Evolutionary conservation across 2,113 vertebrate genomes (phyloP).

Genomic region (Clupea harengus): DNA sequence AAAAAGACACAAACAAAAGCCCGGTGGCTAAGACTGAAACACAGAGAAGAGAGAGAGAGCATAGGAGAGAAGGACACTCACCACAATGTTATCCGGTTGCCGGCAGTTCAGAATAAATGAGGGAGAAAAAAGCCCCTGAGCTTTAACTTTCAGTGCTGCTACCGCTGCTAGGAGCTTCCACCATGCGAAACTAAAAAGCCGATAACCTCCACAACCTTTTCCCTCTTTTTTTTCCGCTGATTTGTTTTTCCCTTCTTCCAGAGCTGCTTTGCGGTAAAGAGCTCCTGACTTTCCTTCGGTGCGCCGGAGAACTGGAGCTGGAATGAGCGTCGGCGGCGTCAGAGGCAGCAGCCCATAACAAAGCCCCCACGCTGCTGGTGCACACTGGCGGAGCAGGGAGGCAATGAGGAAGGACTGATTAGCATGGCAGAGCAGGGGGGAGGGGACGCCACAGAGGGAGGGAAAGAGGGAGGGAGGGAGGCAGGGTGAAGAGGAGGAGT

Average conservation of each 20-base stretch:
- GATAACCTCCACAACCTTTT: neutral
- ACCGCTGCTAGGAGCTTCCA: neutral
- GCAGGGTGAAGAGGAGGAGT: conserved; percentile 56
- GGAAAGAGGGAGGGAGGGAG: conserved; percentile 39
- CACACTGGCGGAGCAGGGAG: conserved; percentile 40
- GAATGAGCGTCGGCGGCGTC: neutral
- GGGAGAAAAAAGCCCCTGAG: neutral
- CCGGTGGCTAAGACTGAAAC: neutral
- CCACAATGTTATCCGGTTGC: neutral
- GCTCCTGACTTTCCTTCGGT: neutral
- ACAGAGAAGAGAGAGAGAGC: neutral
- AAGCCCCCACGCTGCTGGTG: conserved; percentile 69
- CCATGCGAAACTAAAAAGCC: neutral
- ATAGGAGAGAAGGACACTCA: neutral
- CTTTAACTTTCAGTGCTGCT: conserved; percentile 14
- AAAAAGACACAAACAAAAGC: conserved; percentile 3
- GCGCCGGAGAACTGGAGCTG: neutral
- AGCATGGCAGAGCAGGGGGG: conserved; percentile 67
- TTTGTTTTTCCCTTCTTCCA: neutral
- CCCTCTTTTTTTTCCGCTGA: neutral
- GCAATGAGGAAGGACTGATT: conserved; percentile 70
- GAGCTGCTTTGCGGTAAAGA: neutral
- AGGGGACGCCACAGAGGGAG: conserved; percentile 36
- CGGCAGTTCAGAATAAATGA: conserved; percentile 9
- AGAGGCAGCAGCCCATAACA: conserved; percentile 65